A percentile compares a stretch with the other conserved stretches of the same genome.
Conservation (phyloP, 2,113 vertebrate genomes). For the Struthidea cinerea region DNA sequence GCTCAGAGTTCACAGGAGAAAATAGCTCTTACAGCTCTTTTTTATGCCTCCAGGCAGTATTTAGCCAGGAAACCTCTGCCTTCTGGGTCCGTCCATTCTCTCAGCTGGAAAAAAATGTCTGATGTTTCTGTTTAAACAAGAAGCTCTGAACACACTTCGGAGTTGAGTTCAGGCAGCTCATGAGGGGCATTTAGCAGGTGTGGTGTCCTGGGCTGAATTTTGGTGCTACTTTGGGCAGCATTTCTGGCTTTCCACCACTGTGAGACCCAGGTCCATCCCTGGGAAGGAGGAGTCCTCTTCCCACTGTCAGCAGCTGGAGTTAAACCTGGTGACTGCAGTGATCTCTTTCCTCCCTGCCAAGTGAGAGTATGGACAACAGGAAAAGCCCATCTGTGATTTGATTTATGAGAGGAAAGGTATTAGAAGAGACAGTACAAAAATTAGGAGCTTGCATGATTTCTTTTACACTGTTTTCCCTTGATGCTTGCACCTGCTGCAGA, state of each 20-base stretch:
- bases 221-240: neutral
- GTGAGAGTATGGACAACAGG: neutral
- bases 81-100: neutral
- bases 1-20: neutral
- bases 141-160: neutral
- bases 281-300: neutral
- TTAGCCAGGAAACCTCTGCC: neutral
- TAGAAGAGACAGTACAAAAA: neutral
- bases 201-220: neutral
- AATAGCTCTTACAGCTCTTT: neutral
- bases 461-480: neutral
- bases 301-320: neutral
- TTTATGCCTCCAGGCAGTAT: neutral
- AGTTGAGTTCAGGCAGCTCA: neutral
- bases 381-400: neutral
- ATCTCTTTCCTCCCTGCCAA: neutral
- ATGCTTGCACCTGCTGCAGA: neutral
- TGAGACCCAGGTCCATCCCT: neutral
- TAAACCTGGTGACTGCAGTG: neutral
- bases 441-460: neutral
- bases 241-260: fast-evolving
- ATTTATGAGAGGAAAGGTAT: neutral
- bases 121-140: neutral
- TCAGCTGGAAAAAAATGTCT: neutral
- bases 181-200: neutral